Evolutionary conservation across 2,113 vertebrate genomes (phyloP).

Genomic region (Neotoma lepida): DNA sequence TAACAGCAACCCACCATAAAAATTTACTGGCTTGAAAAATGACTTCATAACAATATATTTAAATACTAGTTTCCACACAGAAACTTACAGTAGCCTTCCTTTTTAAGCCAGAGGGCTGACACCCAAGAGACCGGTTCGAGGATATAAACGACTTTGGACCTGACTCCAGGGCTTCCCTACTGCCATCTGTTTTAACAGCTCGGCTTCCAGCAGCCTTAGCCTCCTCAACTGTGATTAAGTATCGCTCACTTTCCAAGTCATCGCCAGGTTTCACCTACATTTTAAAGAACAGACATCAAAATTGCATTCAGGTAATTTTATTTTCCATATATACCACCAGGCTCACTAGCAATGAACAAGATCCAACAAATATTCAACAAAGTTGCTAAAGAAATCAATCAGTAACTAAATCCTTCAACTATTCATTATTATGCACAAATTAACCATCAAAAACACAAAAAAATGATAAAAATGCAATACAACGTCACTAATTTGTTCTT

Average conservation of each 20-base stretch:
- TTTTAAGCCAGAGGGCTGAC: constrained; percentile 84
- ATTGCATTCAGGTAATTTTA: neutral
- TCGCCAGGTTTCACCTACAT: constrained; percentile 86
- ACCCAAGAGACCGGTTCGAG: constrained; percentile 56
- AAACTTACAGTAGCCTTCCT: constrained; percentile 85
- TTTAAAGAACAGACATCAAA: constrained; percentile 48
- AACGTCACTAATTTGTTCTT: neutral
- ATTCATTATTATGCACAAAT: neutral
- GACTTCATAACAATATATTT: neutral
- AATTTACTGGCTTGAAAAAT: neutral
- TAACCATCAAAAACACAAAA: constrained; percentile 26
- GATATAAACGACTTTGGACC: constrained; percentile 35
- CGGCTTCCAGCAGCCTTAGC: constrained; percentile 62
- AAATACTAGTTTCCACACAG: constrained; percentile 23
- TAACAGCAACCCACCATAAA: neutral
- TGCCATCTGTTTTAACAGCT: neutral
- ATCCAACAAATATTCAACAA: neutral
- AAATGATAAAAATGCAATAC: neutral
- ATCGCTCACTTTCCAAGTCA: constrained; percentile 86
- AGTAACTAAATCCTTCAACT: neutral
- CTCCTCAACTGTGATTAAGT: constrained; percentile 87
- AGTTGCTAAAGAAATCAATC: neutral
- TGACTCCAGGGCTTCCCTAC: constrained; percentile 17
- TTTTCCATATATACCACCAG: neutral
- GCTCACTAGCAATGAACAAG: neutral